Evolutionary conservation across 2,797 vertebrate species (phyloP).

Genomic region (Arremon aurantiirostris): DNA sequence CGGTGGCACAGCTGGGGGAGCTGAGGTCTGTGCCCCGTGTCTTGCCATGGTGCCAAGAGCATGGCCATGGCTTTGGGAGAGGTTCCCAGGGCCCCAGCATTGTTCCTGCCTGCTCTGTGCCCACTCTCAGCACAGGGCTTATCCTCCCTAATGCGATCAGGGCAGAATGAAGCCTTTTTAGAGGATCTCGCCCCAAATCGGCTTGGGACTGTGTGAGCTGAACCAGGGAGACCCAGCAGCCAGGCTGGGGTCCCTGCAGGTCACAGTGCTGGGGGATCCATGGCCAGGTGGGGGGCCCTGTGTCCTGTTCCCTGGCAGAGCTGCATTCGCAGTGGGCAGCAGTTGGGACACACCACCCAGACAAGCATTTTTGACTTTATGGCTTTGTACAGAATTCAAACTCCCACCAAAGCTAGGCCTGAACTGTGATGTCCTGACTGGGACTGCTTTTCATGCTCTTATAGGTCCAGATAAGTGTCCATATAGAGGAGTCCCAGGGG

Average conservation of each 20-base stretch:
- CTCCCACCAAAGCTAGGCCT: not conserved
- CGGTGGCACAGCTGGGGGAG: not conserved
- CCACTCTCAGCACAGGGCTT: not conserved
- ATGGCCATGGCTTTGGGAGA: not conserved
- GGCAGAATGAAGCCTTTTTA: constrained; percentile 30
- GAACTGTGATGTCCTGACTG: not conserved
- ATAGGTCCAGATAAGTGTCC: not conserved
- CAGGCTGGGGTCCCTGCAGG: not conserved
- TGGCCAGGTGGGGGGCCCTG: not conserved
- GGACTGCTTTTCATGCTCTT: not conserved
- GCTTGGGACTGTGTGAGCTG: not conserved
- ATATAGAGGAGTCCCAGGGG: not conserved
- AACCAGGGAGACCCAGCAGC: not conserved
- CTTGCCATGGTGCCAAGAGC: not conserved
- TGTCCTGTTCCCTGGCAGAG: constrained; percentile 7
- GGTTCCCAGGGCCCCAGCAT: not conserved
- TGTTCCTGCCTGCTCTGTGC: not conserved
- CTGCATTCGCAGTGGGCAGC: constrained; percentile 10
- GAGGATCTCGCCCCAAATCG: constrained; percentile 8
- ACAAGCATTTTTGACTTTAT: not conserved
- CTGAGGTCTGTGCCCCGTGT: not conserved
- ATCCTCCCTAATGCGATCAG: constrained; percentile 46
- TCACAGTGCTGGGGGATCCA: not conserved
- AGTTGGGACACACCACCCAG: not conserved
- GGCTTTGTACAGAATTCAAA: not conserved